Evolutionary conservation across 2,113 vertebrate genomes (phyloP).

Genomic region (Uria aalge): DNA sequence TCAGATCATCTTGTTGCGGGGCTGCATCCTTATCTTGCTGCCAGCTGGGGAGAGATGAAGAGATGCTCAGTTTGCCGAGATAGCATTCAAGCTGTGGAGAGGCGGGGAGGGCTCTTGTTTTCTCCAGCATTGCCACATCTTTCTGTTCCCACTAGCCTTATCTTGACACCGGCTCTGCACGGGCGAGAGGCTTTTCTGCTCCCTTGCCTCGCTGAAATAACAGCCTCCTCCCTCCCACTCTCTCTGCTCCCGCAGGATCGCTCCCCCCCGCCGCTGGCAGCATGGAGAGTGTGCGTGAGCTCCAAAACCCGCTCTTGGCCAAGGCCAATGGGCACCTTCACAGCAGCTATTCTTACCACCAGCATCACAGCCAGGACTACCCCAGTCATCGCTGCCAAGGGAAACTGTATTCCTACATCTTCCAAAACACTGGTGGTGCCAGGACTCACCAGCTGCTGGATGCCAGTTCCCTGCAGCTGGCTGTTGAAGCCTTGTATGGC

Average conservation of each 20-base stretch:
- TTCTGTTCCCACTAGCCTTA: background rate
- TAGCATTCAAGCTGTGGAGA: background rate
- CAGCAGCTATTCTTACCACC: conserved; percentile 79
- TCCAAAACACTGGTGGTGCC: conserved; percentile 72
- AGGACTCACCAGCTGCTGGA: conserved; percentile 88
- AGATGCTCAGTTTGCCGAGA: conserved; percentile 17
- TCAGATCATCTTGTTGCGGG: conserved; percentile 24
- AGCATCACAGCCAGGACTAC: conserved; percentile 73
- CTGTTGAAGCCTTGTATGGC: conserved; percentile 87
- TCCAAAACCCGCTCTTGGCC: conserved; percentile 90
- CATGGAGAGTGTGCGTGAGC: conserved; percentile 93
- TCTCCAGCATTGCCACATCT: background rate
- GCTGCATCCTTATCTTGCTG: conserved; percentile 7
- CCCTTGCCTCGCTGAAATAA: background rate
- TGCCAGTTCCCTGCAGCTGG: conserved; percentile 88
- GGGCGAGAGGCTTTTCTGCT: background rate
- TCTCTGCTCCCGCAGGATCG: conserved; percentile 14
- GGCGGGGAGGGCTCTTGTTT: background rate
- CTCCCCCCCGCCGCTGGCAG: background rate
- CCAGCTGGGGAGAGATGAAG: conserved; percentile 6
- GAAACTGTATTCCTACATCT: conserved; percentile 86
- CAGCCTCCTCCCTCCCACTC: background rate
- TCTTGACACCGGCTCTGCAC: background rate
- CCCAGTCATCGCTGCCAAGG: conserved; percentile 78
- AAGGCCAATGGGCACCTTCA: conserved; percentile 84